Evolutionary conservation across 2,113 vertebrate species (phyloP).

Genomic region (Hippocampus comes): DNA sequence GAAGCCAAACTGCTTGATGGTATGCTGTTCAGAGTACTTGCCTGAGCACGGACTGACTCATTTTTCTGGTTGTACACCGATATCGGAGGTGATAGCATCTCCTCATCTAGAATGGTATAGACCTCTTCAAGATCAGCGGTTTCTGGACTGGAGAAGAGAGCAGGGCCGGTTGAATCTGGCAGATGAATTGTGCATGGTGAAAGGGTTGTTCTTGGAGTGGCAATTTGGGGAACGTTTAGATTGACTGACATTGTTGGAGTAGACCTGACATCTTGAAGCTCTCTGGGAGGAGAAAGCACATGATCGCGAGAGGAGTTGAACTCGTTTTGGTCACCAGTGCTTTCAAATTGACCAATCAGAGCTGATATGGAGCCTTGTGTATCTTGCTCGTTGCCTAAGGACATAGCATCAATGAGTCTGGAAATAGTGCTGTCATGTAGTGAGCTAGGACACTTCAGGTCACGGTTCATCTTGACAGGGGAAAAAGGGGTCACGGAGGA

Average conservation of each 20-base stretch:
- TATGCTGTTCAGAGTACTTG: conserved; percentile 27
- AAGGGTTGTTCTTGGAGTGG: conserved; percentile 27
- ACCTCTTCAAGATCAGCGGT: conserved; percentile 70
- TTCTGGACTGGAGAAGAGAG: conserved; percentile 69
- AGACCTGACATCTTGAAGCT: conserved; percentile 26
- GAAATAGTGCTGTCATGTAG: conserved; percentile 85
- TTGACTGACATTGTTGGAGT: conserved; percentile 13
- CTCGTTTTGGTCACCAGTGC: conserved; percentile 59
- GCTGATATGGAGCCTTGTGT: conserved; percentile 81
- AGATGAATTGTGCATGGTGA: conserved; percentile 24
- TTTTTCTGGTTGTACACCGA: conserved; percentile 59
- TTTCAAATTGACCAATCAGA: conserved; percentile 81
- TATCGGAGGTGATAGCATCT: conserved; percentile 62
- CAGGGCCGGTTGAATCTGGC: conserved; percentile 33
- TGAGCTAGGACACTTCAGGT: conserved; percentile 59
- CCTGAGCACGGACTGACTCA: conserved; percentile 40
- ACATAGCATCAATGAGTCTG: conserved; percentile 85
- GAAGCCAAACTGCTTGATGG: conserved; percentile 34
- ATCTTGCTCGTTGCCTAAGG: conserved; percentile 76
- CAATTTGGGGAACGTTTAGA: conserved; percentile 28
- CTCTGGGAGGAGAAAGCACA: conserved; percentile 14
- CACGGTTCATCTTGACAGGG: conserved; percentile 34
- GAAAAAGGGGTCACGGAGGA: conserved; percentile 48
- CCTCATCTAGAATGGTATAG: conserved; percentile 73
- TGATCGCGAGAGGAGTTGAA: conserved; percentile 40